Evolutionary conservation across 2,113 vertebrate genomes (phyloP).

Genomic region (Nothocercus julius): DNA sequence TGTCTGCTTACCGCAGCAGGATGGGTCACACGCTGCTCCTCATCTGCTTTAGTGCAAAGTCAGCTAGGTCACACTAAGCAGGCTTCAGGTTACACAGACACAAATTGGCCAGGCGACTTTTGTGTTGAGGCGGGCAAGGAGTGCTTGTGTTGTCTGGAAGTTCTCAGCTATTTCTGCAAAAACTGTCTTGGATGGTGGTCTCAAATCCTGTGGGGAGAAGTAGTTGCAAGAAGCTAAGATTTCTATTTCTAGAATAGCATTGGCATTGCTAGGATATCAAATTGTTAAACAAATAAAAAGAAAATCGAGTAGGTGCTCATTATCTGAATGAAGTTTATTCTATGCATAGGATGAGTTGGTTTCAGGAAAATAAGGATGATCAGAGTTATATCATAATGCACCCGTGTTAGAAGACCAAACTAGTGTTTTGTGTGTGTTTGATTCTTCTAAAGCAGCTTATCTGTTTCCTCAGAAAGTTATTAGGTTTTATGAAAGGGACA

Average conservation of each 20-base stretch:
- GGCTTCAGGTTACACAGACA: background rate
- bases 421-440: rapidly evolving
- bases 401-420: too few relatives aligned
- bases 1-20: background rate
- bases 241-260: background rate
- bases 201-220: background rate
- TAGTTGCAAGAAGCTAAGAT: background rate
- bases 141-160: background rate
- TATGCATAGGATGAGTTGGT: background rate
- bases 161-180: background rate
- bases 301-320: background rate
- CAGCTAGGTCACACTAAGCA: background rate
- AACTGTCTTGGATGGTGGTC: background rate
- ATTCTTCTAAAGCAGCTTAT: background rate
- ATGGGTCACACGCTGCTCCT: background rate
- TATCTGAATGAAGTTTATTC: background rate
- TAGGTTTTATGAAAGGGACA: background rate
- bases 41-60: background rate
- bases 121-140: background rate
- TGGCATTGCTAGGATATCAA: background rate
- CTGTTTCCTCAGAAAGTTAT: background rate
- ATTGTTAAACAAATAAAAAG: background rate
- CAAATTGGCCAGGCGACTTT: background rate
- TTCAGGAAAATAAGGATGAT: background rate
- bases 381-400: background rate